A percentile compares a stretch with the other conserved stretches of the same genome.
Conservation (phyloP, 2,797 vertebrate genomes). For the Megalops cyprinoides region DNA sequence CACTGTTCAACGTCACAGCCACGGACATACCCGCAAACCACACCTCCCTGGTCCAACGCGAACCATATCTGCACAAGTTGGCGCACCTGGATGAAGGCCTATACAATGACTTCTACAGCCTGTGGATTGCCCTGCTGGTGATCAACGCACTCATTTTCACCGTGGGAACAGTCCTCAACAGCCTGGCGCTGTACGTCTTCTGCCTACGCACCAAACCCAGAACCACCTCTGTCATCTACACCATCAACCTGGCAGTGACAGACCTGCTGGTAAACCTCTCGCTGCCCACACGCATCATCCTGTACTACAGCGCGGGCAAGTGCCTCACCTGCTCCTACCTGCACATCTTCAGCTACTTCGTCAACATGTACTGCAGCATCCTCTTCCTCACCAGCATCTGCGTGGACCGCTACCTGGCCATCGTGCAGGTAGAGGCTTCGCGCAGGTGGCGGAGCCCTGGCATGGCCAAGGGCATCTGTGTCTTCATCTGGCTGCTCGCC, state of each 20-base stretch:
- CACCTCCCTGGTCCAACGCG: conserved; percentile 47
- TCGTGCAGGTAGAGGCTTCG: conserved; percentile 88
- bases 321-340: conserved; percentile 86
- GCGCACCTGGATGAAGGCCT: conserved; percentile 83
- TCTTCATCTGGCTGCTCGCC: conserved; percentile 90
- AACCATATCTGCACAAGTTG: conserved; percentile 78
- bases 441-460: conserved; percentile 85
- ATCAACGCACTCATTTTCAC: conserved; percentile 88
- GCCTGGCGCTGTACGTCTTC: conserved; percentile 89
- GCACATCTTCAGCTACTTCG: conserved; percentile 94
- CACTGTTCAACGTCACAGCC: conserved; percentile 34
- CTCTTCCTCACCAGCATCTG: conserved; percentile 97
- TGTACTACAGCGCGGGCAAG: conserved; percentile 83
- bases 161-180: conserved; percentile 89
- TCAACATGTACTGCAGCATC: conserved; percentile 99
- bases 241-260: conserved; percentile 91
- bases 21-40: conserved; percentile 43
- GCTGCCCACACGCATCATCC: conserved; percentile 85
- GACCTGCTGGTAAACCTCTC: conserved; percentile 94
- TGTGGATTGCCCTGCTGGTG: conserved; percentile 87
- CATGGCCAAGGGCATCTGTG: conserved; percentile 84
- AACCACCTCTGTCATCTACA: conserved; percentile 92
- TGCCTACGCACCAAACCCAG: conserved; percentile 87
- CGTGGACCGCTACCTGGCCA: conserved; percentile 93
- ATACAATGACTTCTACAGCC: conserved; percentile 79